A percentile compares a stretch with the other conserved stretches of the same genome.
These are phyloP conservation scores for Scortum barcoo DNA, from an alignment of 2,113 vertebrate species.

Conservation along the genomic window DNA sequence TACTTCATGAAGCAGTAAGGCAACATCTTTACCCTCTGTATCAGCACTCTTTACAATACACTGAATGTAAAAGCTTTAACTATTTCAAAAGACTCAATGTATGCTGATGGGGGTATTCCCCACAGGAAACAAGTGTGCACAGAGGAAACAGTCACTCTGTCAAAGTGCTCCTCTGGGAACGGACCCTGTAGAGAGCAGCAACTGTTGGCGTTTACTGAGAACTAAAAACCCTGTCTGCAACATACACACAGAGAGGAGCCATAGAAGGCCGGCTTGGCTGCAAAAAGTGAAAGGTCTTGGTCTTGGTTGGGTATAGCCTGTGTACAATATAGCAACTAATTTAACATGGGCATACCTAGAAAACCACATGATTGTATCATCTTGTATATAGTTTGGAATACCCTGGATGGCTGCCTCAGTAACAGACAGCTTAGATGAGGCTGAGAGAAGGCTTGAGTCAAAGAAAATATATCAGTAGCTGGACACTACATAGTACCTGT, in stretches of 20 bases:
- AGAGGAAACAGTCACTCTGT: slow-evolving; percentile 62
- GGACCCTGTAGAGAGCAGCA: background rate
- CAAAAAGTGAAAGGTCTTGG: no score
- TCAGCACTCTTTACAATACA: background rate
- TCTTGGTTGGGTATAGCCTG: no score
- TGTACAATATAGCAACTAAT: no score
- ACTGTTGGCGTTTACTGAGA: no score
- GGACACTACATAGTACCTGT: no score
- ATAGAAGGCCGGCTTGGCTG: background rate
- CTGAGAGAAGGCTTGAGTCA: no score
- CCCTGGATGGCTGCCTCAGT: no score
- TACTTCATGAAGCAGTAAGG: background rate
- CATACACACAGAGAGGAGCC: background rate
- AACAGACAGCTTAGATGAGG: no score
- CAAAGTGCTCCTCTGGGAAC: slow-evolving; percentile 40
- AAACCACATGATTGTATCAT: background rate
- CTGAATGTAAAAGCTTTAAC: background rate
- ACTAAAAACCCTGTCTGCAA: background rate
- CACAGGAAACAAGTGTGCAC: slow-evolving; percentile 51
- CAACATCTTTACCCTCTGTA: background rate
- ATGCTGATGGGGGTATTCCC: slow-evolving; percentile 36
- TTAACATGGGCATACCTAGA: background rate
- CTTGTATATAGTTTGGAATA: no score
- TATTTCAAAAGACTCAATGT: background rate
- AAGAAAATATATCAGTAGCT: no score